phyloP scores from a whole-genome alignment of 2,113 vertebrate species.

The Suncus etruscus region DNA sequence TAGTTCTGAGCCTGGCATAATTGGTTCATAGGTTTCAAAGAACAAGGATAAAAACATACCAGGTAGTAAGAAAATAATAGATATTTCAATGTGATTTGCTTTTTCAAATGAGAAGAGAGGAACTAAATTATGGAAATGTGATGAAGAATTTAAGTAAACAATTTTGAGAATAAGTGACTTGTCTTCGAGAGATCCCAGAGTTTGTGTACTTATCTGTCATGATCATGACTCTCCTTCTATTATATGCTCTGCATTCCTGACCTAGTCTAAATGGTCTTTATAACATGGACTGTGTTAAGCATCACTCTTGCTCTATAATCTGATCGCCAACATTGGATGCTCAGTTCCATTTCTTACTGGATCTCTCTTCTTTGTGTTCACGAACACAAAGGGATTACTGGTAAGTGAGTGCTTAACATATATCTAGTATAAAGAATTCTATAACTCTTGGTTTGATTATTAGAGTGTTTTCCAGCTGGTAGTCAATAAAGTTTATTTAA shows the following conservation, averaged over 20 bases:
- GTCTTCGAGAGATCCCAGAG: neutral
- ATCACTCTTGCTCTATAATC: neutral
- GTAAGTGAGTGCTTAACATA: neutral
- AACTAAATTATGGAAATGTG: neutral
- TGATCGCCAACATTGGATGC: neutral
- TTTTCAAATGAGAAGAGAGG: neutral
- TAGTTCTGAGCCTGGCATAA: neutral
- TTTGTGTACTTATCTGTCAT: neutral
- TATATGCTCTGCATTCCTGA: neutral
- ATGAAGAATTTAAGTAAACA: neutral
- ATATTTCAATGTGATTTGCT: slow-evolving; percentile 50
- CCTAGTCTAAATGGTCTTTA: neutral
- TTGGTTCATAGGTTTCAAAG: slow-evolving; percentile 7
- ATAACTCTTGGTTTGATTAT: neutral
- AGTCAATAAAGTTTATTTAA: neutral
- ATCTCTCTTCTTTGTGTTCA: neutral
- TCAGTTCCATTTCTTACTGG: neutral
- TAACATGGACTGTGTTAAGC: neutral
- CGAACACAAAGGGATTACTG: neutral
- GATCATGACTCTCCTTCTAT: neutral
- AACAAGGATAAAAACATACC: neutral
- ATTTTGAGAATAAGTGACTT: neutral
- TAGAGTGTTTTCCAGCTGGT: neutral
- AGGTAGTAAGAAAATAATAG: slow-evolving; percentile 35
- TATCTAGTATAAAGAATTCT: neutral